Evolutionary conservation across 2,113 vertebrate genomes (phyloP).

Genomic region (Otocyon megalotis): DNA sequence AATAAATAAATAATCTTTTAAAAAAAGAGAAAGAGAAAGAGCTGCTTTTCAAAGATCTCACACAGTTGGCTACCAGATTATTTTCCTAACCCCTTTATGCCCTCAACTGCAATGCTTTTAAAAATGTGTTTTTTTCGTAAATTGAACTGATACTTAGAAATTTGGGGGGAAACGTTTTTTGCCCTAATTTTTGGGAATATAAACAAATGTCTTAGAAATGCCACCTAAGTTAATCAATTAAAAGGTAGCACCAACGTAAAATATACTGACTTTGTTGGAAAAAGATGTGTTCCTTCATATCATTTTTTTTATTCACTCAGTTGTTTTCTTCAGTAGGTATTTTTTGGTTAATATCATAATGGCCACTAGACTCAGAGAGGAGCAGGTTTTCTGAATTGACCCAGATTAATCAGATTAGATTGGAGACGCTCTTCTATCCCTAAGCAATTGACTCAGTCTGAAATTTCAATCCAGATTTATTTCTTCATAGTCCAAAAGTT

Average conservation of each 20-base stretch:
- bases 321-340: neutral
- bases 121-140: constrained; percentile 4
- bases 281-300: neutral
- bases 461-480: constrained; percentile 24
- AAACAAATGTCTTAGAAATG: neutral
- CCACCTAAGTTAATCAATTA: neutral
- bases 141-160: neutral
- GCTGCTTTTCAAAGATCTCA: neutral
- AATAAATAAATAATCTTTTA: too few relatives aligned
- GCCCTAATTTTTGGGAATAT: neutral
- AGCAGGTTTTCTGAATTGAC: neutral
- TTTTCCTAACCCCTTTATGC: neutral
- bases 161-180: neutral
- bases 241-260: neutral
- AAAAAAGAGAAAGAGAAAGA: neutral
- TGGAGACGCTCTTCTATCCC: neutral
- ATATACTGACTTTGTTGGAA: neutral
- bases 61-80: neutral
- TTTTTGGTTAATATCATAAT: neutral
- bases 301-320: neutral
- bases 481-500: neutral
- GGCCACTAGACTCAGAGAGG: neutral
- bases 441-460: neutral
- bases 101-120: neutral
- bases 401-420: neutral